Evolutionary conservation across 1,140 invertebrate genomes (phyloP), one percentile per base, ranked within the genome.

Genomic region (Scaptodrosophila lebanonensis): DNA sequence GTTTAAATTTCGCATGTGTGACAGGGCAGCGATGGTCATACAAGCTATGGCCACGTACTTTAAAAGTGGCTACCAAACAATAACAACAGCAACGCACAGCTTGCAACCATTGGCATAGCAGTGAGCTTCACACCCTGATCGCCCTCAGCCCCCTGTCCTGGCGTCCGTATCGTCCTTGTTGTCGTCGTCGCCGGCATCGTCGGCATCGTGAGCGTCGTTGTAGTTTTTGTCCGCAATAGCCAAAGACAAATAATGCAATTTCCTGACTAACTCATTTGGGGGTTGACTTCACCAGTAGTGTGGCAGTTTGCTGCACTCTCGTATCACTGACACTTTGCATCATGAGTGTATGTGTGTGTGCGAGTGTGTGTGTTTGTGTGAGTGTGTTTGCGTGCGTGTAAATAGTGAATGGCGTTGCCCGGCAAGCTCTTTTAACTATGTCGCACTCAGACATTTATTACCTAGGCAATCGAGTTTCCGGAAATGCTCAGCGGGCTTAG

Each of bases 231-330:
- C 69, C 58, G 54, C 69, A 82, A 75, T 50, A 61, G 53, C 75
- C 69, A 82, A 82, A 82, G 75, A 82, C 75, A 82, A 82, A 82
- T 82, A 82, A 82, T 82, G 75, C 75, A 82, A 82, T 82, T 82
- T 82, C 75, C 75, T 64, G 75, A 75, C 75, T 82, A 82, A 82
- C 75, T 82, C 75, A 82, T 82, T 82, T 82, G 69, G 75, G 75
- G 25, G 12, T 17, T 12, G 13, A 17, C 30, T 12, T 16, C 11
- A 15, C 18, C 22, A 36, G 15, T 33, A 35, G 33, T 47, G 32
- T 25, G 18, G 17, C 39, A 22, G 45, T 16, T 42, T 54, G 48
- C 36, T 30, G 43, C 38, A 47, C 53, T 58, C 60, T 54, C 56
- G 60, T 79, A 68, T 69, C 73, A 68, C 52, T 68, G 68, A 79